Evolutionary conservation across 2,888 invertebrate species (phyloP).

Genomic region (Carterocephalus palaemon): DNA sequence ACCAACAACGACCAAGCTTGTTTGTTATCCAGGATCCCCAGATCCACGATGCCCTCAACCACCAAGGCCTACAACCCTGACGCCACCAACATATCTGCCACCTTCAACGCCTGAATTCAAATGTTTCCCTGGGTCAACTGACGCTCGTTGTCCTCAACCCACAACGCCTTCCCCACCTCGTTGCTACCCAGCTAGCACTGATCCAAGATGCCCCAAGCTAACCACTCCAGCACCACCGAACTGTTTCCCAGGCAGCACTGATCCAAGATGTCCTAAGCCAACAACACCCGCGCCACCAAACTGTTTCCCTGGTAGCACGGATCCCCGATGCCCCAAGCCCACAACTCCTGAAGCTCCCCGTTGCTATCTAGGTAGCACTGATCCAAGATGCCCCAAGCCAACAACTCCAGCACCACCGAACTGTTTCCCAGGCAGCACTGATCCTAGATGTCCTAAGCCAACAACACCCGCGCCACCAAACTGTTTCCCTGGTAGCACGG

Average conservation of each 20-base stretch:
- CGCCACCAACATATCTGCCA: constrained; percentile 38
- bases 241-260: constrained; percentile 50
- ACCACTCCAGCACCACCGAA: constrained; percentile 34
- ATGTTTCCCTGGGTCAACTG: constrained; percentile 51
- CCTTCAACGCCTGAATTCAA: constrained; percentile 38
- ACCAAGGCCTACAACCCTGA: constrained; percentile 36
- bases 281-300: too few species aligned
- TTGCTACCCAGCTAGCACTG: constrained; percentile 40
- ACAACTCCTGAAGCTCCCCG: too few species aligned
- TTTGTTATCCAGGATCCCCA: constrained; percentile 35
- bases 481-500: too few species aligned
- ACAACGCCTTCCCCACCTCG: constrained; percentile 27
- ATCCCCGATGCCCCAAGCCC: too few species aligned
- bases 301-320: too few species aligned
- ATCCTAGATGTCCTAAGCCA: too few species aligned
- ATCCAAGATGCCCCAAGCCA: too few species aligned
- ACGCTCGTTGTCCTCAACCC: constrained; percentile 39
- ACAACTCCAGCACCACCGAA: too few species aligned
- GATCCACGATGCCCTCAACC: constrained; percentile 48
- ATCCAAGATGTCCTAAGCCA: constrained; percentile 41
- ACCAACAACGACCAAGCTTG: too few species aligned
- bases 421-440: too few species aligned
- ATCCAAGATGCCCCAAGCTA: constrained; percentile 41
- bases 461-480: too few species aligned
- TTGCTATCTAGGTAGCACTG: too few species aligned